Percentiles rank a stretch among this genome's conserved stretches.
Conservation (phyloP, 37 sponge, comb jelly and placozoan genomes). For the Halichondria panicea region DNA sequence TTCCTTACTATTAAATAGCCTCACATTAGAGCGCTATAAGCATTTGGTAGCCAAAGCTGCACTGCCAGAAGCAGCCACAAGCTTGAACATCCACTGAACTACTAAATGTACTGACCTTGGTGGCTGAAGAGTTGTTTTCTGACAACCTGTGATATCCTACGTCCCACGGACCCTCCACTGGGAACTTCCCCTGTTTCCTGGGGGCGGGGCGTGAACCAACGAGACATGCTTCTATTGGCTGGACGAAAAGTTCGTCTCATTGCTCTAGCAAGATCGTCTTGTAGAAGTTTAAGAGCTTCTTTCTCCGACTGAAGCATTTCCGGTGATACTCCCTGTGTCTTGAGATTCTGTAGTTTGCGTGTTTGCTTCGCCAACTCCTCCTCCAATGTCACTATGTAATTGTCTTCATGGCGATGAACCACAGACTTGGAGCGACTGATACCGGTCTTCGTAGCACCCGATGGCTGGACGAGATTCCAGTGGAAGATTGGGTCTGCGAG, state of each 20-base stretch:
- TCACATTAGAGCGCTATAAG: too few relatives aligned
- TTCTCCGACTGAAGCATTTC: slow-evolving; percentile 48
- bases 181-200: background rate
- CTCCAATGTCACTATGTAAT: slow-evolving; percentile 34
- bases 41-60: too few relatives aligned
- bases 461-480: background rate
- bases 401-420: background rate
- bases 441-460: background rate
- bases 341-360: slow-evolving; percentile 36
- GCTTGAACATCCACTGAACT: background rate
- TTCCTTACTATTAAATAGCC: too few relatives aligned
- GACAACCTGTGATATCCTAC: background rate
- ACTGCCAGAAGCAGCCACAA: background rate
- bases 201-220: background rate
- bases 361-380: slow-evolving; percentile 52
- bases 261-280: slow-evolving; percentile 25
- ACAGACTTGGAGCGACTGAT: slow-evolving; percentile 10
- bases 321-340: slow-evolving; percentile 14
- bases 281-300: slow-evolving; percentile 9
- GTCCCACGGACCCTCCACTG: background rate
- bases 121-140: slow-evolving; percentile 10
- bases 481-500: too few relatives aligned
- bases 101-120: background rate
- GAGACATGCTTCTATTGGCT: background rate
- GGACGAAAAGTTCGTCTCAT: slow-evolving; percentile 37